phyloP scores from a whole-genome alignment of 2,797 vertebrate genomes.

The Carduelis carduelis region DNA sequence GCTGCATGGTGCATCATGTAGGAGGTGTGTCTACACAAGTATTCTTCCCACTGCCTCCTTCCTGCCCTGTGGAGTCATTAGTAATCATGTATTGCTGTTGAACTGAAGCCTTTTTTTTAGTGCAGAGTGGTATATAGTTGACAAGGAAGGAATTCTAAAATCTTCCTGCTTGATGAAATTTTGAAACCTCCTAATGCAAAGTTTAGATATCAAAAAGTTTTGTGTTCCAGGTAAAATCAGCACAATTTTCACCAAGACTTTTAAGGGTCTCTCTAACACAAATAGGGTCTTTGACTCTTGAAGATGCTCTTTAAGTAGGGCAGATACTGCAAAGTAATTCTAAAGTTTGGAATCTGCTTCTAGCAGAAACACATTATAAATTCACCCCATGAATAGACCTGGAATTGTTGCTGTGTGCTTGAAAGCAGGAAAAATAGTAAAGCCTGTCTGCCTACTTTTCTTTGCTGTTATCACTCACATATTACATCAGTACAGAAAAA shows the following conservation, averaged over 20 bases:
- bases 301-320: background rate
- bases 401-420: background rate
- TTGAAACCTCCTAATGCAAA: background rate
- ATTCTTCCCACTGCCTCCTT: background rate
- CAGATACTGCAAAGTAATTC: background rate
- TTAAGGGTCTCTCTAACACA: background rate
- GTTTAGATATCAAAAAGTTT: background rate
- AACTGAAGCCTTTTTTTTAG: background rate
- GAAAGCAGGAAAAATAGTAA: background rate
- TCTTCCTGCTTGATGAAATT: background rate
- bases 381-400: background rate
- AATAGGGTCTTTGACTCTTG: background rate
- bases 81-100: background rate
- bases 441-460: background rate
- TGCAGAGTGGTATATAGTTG: background rate
- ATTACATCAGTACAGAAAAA: background rate
- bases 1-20: background rate
- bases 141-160: background rate
- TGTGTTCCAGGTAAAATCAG: background rate
- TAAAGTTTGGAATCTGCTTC: background rate
- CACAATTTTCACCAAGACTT: background rate
- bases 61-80: background rate
- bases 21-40: background rate
- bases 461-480: background rate
- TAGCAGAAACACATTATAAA: background rate